Base-by-base conservation (phyloP, 30 jellyfish, hydroid and myxozoan species). In the Haliclystus octoradiatus region DNA sequence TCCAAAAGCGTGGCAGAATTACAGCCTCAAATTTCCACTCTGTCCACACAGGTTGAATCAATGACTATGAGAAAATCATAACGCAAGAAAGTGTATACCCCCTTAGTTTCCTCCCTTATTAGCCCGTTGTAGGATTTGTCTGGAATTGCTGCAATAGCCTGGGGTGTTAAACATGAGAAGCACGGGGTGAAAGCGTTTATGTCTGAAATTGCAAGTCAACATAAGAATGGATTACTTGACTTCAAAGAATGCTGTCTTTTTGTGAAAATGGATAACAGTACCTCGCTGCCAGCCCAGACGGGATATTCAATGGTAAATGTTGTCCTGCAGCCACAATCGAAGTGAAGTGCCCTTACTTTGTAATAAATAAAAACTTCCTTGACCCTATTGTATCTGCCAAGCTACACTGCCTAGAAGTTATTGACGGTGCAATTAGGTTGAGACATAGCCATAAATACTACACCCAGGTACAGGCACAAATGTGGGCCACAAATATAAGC, bases 281-380 rank as follows among this genome's bases (percentile, higher is more conserved):
- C 50, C 47, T 71, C 30, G 50, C 74, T 31, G 82, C 79, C 1
- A 50, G 77, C 13, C 82, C 82, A 1, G 76, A 71, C 34, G 70
- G 49, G 24, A 71, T 71, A 1, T 52, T 71, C 28, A 71, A 31
- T 2, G 50, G 82, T 77, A 50, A 22, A 19, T 71, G 82, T 31
- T 71, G 76, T 33, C 35, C 47, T 24, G 23, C 28, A 31, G 62
- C 34, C 2, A 34, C 76, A 14, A 68, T 50, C 1, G 82, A 71
- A 29, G 1, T 31, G 33, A 71, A 50, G 31, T 71, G 82, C 76
- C 64, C 76, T 4, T 71, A 52, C 64, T 19, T 28, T 31, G 15
- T 71, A 50, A 2, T 53, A 33, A 15, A 71, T 2, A 71, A 71
- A 50, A 9, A 13, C 2, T 77, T 50, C 1, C 23, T 9, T 9